These are phyloP conservation scores for Brachirus orientalis DNA, from an alignment of 2,113 vertebrate species.

Conservation along the genomic window DNA sequence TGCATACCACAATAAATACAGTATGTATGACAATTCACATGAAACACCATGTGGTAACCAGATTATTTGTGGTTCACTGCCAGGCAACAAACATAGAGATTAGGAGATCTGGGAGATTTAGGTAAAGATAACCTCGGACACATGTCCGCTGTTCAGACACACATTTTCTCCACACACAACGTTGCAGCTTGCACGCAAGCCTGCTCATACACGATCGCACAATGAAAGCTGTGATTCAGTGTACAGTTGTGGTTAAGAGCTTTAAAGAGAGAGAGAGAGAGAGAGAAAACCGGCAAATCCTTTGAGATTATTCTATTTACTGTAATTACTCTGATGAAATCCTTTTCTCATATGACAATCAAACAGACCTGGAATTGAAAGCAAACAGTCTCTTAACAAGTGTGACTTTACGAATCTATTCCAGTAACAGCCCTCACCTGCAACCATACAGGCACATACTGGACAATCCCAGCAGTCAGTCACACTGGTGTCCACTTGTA, in stretches of 20 bases:
- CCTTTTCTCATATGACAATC: no score
- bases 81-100: slow-evolving; percentile 58
- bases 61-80: slow-evolving; percentile 43
- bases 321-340: neutral
- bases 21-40: neutral
- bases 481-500: no score
- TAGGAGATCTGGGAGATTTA: slow-evolving; percentile 64
- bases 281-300: slow-evolving; percentile 2
- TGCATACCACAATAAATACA: neutral
- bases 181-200: slow-evolving; percentile 1
- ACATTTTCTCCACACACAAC: neutral
- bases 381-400: no score
- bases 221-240: neutral
- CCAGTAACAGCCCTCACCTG: no score
- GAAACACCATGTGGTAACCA: slow-evolving; percentile 14
- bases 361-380: no score
- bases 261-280: neutral
- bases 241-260: neutral
- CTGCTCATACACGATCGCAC: neutral
- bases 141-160: slow-evolving; percentile 16
- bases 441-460: no score
- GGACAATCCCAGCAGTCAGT: no score
- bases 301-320: neutral
- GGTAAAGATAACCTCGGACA: slow-evolving; percentile 35
- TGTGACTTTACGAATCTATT: no score